These are phyloP conservation scores for Heliconius hermathena DNA, from an alignment of 1,140 invertebrate species.

Conservation along the genomic window DNA sequence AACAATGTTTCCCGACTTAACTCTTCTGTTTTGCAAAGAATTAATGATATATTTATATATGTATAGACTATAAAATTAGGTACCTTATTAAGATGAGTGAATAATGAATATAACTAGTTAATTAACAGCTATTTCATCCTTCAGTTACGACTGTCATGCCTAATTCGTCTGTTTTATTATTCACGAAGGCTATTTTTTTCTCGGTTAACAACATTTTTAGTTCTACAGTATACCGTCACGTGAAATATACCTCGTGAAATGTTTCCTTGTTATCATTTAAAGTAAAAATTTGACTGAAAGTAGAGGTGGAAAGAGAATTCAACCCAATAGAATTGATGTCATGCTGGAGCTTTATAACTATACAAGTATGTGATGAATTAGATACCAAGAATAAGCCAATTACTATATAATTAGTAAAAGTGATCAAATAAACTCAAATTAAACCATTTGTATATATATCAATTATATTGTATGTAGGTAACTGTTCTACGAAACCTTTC, in stretches of 20 bases:
- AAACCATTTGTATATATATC: too few species aligned
- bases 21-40: too few species aligned
- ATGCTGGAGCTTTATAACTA: too few species aligned
- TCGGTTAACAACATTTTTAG: background rate
- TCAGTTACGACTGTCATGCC: constrained; percentile 2
- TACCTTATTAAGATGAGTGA: background rate
- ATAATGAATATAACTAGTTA: background rate
- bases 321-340: background rate
- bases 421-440: too few species aligned
- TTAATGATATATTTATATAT: too few species aligned
- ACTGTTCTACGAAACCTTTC: too few species aligned
- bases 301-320: background rate
- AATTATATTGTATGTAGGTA: too few species aligned
- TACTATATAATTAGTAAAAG: too few species aligned
- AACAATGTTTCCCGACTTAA: too few species aligned
- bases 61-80: too few species aligned
- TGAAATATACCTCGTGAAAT: background rate
- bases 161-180: background rate
- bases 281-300: background rate
- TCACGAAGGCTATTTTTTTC: background rate
- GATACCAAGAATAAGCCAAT: too few species aligned
- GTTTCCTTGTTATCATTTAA: background rate
- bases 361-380: too few species aligned
- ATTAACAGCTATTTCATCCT: constrained; percentile 17
- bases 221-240: background rate